Evolutionary conservation across 2,888 invertebrate genomes (phyloP).

Genomic region (Tanytarsus gracilentus): DNA sequence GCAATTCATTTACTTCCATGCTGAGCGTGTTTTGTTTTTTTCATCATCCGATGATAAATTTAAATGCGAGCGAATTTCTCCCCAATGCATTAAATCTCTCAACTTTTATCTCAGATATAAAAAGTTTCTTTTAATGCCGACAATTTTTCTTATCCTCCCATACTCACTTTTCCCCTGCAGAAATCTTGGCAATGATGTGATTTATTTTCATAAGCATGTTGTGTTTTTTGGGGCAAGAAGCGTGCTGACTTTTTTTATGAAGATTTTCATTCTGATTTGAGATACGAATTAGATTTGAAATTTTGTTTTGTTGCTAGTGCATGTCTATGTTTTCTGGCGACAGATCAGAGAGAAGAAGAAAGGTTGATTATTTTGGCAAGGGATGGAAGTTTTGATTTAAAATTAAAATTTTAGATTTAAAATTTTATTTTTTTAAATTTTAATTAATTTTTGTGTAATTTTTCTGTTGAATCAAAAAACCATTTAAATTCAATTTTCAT

Average conservation of each 20-base stretch:
- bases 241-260: background rate
- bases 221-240: background rate
- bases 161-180: no score
- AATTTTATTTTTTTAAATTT: no score
- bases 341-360: no score
- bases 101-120: background rate
- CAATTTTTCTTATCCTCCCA: no score
- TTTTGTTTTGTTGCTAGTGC: background rate
- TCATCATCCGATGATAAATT: background rate
- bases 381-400: no score
- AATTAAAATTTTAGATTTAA: no score
- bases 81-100: no score
- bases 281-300: background rate
- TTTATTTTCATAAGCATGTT: background rate
- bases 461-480: no score
- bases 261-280: background rate
- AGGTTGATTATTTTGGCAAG: no score
- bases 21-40: background rate
- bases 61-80: background rate
- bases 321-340: background rate
- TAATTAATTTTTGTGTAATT: no score
- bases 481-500: no score
- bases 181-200: background rate
- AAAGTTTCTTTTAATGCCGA: background rate
- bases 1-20: conserved; percentile 6